Percentiles rank a stretch among this genome's conserved stretches.
phyloP scores from a whole-genome alignment of 2,888 invertebrate species.

The Ceramica pisi region DNA sequence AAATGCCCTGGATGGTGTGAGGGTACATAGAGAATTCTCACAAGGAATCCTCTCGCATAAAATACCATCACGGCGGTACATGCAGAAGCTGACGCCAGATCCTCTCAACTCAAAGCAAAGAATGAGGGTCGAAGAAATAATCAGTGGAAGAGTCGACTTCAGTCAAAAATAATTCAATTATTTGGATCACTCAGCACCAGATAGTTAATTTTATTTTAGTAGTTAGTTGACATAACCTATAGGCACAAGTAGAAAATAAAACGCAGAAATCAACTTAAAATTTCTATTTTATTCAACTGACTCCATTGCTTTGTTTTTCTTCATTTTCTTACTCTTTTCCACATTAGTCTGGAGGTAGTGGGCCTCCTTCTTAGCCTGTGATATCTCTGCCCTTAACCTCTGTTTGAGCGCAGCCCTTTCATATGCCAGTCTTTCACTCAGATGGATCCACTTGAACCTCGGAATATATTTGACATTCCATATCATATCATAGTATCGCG shows the following conservation, averaged over 20 bases:
- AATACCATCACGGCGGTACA: slow-evolving; percentile 85
- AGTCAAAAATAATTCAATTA: slow-evolving; percentile 70
- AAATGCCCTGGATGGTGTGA: slow-evolving; percentile 92
- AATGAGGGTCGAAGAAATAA: slow-evolving; percentile 86
- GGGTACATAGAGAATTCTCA: slow-evolving; percentile 92
- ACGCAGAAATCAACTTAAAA: slow-evolving; percentile 6
- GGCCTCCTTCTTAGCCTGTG: slow-evolving; percentile 97
- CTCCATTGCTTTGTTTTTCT: slow-evolving; percentile 81
- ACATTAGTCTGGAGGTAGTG: slow-evolving; percentile 96
- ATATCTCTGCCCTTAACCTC: slow-evolving; percentile 95
- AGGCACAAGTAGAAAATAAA: slow-evolving; percentile 31
- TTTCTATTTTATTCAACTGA: slow-evolving; percentile 54
- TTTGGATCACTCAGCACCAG: background rate
- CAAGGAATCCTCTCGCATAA: slow-evolving; percentile 89
- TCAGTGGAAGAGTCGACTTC: slow-evolving; percentile 82
- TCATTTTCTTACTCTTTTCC: slow-evolving; percentile 94
- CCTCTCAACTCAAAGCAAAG: slow-evolving; percentile 81
- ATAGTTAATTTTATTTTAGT: background rate
- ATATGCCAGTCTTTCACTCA: slow-evolving; percentile 98
- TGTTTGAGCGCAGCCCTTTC: slow-evolving; percentile 97
- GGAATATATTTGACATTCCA: slow-evolving; percentile 99
- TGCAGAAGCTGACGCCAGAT: slow-evolving; percentile 85
- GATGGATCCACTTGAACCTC: slow-evolving; percentile 98
- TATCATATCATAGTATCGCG: slow-evolving; percentile 96
- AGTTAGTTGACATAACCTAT: background rate